Base-by-base conservation (phyloP, 2,888 invertebrate genomes). In the Saturnia japonica region DNA sequence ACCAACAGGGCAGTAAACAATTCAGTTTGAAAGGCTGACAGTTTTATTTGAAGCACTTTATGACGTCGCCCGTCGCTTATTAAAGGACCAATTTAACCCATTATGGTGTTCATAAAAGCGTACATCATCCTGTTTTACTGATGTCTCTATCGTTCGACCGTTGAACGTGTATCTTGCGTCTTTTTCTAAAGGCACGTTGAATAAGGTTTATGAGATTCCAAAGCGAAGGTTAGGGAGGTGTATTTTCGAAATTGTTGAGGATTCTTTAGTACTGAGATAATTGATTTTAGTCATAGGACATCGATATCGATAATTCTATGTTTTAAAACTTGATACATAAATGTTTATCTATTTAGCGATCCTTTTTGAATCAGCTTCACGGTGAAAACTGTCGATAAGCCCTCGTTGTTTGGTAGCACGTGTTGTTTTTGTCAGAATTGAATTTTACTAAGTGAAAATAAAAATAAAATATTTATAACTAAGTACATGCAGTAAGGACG, bases 31-130 rank as follows among this genome's bases (percentile, higher is more conserved):
- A 82, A 81, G 83, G 85, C 86, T 64, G 64, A 64, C 89, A 88
- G 89, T 85, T 89, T 88, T 88, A 89, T 88, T 87, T 79, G 83
- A 85, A 83, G 84, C 87, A 83, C 85, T 89, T 89, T 88, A 88
- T 87, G 88, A 88, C 87, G 86, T 87, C 84, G 85, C 82, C 70
- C 72, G 71, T 40, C 66, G 70, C 73, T 77, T 76, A 76, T 78
- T 79, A 79, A 77, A 76, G 77, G 77, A 91, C 92, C 92, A 91
- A 92, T 93, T 93, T 90, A 91, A 93, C 90, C 91, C 91, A 93
- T 92, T 93, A 92, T 88, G 87, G 87, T 87, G 88, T 88, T 90
- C 89, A 90, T 91, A 91, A 91, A 90, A 90, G 88, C 88, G 89
- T 90, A 88, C 90, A 89, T 92, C 92, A 92, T 91, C 90, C 90